Conservation (phyloP, 2,113 vertebrate species). For the Morone saxatilis region DNA sequence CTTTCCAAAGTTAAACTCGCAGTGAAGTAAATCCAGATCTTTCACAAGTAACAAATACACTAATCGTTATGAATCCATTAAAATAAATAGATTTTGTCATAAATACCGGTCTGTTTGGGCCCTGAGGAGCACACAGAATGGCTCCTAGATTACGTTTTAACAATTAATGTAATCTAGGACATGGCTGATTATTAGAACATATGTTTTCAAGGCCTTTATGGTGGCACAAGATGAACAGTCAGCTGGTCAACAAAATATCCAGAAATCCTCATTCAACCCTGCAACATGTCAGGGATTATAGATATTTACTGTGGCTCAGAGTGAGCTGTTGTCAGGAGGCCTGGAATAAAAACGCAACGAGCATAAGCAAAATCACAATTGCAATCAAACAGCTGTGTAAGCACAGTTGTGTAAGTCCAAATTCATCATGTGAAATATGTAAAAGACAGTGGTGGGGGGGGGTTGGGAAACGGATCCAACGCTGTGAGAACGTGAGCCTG, state of each 20-base stretch:
- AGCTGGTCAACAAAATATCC: neutral
- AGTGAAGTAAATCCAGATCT: no score
- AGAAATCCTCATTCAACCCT: neutral
- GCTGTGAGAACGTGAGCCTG: slow-evolving; percentile 20
- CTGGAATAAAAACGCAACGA: slow-evolving; percentile 13
- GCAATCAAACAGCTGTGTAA: slow-evolving; percentile 65
- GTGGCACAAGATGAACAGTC: neutral
- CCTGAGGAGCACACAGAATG: no score
- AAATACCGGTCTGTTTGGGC: no score
- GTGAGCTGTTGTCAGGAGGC: neutral
- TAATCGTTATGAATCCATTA: no score
- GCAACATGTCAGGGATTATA: slow-evolving; percentile 2
- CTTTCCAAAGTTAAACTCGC: no score
- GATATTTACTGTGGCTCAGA: slow-evolving; percentile 14
- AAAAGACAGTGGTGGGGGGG: neutral
- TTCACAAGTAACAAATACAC: no score
- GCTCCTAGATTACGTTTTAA: no score
- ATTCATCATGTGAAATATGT: slow-evolving; percentile 44
- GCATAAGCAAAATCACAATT: slow-evolving; percentile 46
- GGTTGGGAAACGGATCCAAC: slow-evolving; percentile 6
- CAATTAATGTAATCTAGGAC: no score
- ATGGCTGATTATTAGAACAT: neutral
- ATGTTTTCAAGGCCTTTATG: neutral
- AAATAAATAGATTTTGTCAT: no score
- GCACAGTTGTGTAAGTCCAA: slow-evolving; percentile 44